Evolutionary conservation across 2,797 vertebrate species (phyloP).

Genomic region (Apodemus agrarius): DNA sequence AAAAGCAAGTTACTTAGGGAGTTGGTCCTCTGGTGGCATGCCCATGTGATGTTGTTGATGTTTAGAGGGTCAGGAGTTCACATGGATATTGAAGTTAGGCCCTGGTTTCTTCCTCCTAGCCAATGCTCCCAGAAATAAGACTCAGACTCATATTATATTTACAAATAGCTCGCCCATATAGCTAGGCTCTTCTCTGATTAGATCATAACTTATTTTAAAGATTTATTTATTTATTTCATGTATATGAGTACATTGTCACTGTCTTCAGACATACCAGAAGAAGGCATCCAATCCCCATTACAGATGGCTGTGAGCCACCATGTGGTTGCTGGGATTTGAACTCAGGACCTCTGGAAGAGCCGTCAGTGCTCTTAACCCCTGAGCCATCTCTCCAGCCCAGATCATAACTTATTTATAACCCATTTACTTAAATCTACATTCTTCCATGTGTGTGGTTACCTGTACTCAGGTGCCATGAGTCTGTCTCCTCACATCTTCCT

Average conservation of each 20-base stretch:
- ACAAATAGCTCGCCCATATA: background rate
- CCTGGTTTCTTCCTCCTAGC: background rate
- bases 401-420: background rate
- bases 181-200: background rate
- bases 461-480: background rate
- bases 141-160: background rate
- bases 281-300: no score
- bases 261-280: no score
- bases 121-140: background rate
- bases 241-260: no score
- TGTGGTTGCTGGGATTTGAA: no score
- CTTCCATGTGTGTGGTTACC: background rate
- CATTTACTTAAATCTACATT: background rate
- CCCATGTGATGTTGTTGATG: background rate
- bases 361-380: no score
- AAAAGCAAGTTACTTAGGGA: background rate
- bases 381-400: no score
- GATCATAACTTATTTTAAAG: background rate
- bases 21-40: background rate
- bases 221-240: no score
- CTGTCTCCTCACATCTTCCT: background rate
- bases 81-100: background rate
- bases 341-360: no score
- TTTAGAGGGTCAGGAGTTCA: background rate
- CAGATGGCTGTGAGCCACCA: no score